These are phyloP conservation scores for Phaetusa simplex DNA, from an alignment of 2,113 vertebrate genomes.

Conservation along the genomic window DNA sequence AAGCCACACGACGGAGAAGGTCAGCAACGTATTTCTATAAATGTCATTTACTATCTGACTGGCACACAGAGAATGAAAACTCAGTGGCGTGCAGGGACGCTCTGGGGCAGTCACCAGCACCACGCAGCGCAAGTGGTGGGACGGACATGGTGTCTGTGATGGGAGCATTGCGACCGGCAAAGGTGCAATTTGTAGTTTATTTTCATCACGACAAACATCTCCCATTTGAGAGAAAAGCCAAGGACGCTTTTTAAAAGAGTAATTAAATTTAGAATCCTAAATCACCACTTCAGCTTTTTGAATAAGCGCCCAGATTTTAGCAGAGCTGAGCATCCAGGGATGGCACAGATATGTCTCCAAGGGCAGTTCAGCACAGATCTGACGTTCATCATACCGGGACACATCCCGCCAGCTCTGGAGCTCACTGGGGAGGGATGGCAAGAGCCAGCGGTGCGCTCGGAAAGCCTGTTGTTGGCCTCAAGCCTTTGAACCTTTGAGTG, in stretches of 20 bases:
- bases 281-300: neutral
- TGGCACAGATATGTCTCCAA: neutral
- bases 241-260: neutral
- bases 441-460: neutral
- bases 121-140: neutral
- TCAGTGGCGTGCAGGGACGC: fast-evolving
- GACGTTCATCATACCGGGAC: neutral
- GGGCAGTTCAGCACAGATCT: neutral
- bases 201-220: neutral
- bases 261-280: neutral
- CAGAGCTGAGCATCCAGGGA: neutral
- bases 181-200: neutral
- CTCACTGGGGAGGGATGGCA: neutral
- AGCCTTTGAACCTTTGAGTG: neutral
- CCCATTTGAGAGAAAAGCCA: neutral
- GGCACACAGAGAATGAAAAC: neutral
- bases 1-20: conserved; percentile 1
- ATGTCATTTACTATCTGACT: neutral
- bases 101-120: neutral
- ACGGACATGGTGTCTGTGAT: neutral
- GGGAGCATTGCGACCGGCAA: neutral
- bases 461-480: neutral
- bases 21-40: neutral
- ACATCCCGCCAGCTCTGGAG: neutral
- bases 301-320: neutral